Evolutionary conservation across 2,888 invertebrate genomes (phyloP).

Genomic region (Thera britannica): DNA sequence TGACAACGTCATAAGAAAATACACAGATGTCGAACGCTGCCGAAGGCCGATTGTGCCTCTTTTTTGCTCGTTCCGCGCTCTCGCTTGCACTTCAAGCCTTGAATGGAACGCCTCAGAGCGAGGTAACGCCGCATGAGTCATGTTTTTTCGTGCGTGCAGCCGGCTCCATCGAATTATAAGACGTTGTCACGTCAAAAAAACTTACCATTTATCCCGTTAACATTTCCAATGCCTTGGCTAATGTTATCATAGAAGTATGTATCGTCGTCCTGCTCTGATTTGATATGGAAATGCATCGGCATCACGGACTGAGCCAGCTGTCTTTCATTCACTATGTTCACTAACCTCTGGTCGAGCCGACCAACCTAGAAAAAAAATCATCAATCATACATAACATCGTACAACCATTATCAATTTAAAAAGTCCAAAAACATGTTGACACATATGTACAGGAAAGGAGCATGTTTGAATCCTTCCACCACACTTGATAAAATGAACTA

Average conservation of each 20-base stretch:
- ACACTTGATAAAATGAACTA: too few species aligned
- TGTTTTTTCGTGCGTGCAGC: too few species aligned
- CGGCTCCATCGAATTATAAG: too few species aligned
- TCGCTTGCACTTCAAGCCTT: too few species aligned
- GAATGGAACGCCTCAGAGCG: too few species aligned
- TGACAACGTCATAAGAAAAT: too few species aligned
- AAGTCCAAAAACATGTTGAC: neutral
- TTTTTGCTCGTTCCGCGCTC: too few species aligned
- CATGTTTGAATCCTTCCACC: too few species aligned
- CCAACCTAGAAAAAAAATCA: constrained; percentile 1
- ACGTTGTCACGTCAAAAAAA: constrained; percentile 17
- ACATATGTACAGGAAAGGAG: too few species aligned
- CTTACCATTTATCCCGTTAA: constrained; percentile 66
- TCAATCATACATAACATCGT: neutral
- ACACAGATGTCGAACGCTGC: too few species aligned
- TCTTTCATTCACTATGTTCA: constrained; percentile 48
- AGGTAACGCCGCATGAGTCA: too few species aligned
- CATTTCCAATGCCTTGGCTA: constrained; percentile 53
- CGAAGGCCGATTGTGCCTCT: too few species aligned
- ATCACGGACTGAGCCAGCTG: constrained; percentile 57
- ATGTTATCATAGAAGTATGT: constrained; percentile 74
- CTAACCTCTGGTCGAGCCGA: constrained; percentile 45
- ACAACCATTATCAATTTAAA: neutral
- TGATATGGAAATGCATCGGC: constrained; percentile 74
- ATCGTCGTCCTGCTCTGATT: constrained; percentile 75